Evolutionary conservation across 1,140 invertebrate genomes (phyloP).

Genomic region (Choristoneura fumiferana): DNA sequence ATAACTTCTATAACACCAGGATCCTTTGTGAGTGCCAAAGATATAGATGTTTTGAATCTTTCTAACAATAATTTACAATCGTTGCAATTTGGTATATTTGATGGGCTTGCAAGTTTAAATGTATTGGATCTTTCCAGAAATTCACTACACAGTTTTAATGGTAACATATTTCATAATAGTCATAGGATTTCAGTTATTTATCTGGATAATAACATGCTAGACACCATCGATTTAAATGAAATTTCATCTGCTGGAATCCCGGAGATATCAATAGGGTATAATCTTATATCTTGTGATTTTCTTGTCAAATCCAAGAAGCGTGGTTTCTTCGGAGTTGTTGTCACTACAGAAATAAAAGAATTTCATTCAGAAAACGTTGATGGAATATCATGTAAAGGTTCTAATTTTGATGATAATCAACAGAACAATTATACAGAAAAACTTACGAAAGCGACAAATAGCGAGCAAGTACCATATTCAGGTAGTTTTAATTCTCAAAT

Average conservation of each 20-base stretch:
- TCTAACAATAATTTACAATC: neutral
- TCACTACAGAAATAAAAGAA: neutral
- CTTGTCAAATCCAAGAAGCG: neutral
- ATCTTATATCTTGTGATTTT: conserved; percentile 1
- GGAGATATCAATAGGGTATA: neutral
- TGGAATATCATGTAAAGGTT: conserved; percentile 2
- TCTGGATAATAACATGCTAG: conserved; percentile 1
- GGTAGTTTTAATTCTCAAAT: neutral
- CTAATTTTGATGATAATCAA: neutral
- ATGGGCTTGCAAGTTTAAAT: neutral
- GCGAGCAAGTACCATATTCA: neutral
- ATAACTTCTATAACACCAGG: neutral
- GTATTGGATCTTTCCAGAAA: neutral
- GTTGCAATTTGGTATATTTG: neutral
- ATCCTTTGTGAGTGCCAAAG: neutral
- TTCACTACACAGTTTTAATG: neutral
- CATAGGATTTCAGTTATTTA: neutral
- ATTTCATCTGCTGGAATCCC: neutral
- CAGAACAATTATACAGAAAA: neutral
- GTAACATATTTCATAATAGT: neutral
- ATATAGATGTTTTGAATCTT: neutral
- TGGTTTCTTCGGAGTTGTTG: neutral
- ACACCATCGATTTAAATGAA: neutral
- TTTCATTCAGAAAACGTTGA: conserved; percentile 6
- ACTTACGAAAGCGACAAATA: neutral